Base-by-base conservation (phyloP, 2,888 invertebrate species). In the Rotaria socialis region DNA sequence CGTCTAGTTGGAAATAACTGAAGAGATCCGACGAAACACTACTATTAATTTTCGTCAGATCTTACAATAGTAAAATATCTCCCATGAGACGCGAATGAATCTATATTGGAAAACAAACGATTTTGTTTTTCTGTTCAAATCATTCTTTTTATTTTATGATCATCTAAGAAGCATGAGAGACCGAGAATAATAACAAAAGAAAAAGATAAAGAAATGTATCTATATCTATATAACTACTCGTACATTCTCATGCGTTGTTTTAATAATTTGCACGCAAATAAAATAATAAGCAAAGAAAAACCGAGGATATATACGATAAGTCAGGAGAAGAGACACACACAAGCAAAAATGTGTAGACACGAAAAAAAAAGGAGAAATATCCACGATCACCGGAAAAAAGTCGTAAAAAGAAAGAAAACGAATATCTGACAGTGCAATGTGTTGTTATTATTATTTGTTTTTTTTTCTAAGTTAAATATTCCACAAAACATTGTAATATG, bases 401-500 rank as follows among this genome's bases (percentile, higher is more conserved):
- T 35, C 67, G 35, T 67, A 67, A 24, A 67, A 67, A 11, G 35
- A 67, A 35, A 67, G 50, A 50, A 50, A 50, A 50, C 27, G 14
- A 35, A 6, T 27, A 67, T 67, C 67, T 67, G 67, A 67, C 67
- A 7, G 35, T 19, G 0, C 35, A 27, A 67, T 67, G 22, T 56
- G n/a, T n/a, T n/a, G n/a, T n/a, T n/a, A n/a, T n/a, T n/a, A n/a
- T 24, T 56, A 24, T 22, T 24, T 24, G 50, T 56, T 56, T 24
- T 4, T 24, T 56, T 24, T 56, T 56, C 11, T n/a, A n/a, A n/a
- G n/a, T n/a, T n/a, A 56, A 56, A 67, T 67, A 80, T 80, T 80
- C 80, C 80, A 80, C 24, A 80, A 11, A 10, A 43, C 43, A n/a
- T 80, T 80, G 8, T 47, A 80, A n/a, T 80, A 80, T n/a, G 80